These are phyloP conservation scores for Esox niger DNA, from an alignment of 2,113 vertebrate genomes.

Conservation along the genomic window DNA sequence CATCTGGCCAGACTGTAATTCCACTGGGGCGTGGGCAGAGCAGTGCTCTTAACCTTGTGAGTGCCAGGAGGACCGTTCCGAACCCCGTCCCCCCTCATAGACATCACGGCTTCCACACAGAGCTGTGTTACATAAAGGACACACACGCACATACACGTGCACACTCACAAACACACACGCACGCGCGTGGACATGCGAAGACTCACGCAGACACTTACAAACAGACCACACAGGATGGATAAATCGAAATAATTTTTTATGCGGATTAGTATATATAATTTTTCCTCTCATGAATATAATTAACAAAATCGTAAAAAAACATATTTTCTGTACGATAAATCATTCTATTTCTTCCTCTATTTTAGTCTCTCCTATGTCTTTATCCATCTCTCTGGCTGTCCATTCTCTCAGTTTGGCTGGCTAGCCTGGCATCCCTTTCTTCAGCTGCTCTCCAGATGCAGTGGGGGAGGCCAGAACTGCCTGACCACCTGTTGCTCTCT, in stretches of 20 bases:
- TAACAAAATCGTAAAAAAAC: not conserved
- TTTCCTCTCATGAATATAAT: no score
- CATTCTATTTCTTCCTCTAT: not conserved
- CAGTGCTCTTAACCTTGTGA: conserved; percentile 29
- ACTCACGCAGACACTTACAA: not conserved
- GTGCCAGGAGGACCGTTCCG: not conserved
- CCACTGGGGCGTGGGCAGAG: conserved; percentile 11
- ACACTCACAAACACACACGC: not conserved
- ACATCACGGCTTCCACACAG: conserved; percentile 25
- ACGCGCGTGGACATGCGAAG: not conserved
- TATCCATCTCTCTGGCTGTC: not conserved
- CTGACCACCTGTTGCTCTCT: conserved; percentile 28
- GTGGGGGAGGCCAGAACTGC: not conserved
- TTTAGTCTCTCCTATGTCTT: not conserved
- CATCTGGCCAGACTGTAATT: conserved; percentile 34
- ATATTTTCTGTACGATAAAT: not conserved
- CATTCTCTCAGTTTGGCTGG: not conserved
- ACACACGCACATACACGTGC: not conserved
- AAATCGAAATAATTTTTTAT: no score
- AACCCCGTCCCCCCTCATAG: conserved; percentile 39
- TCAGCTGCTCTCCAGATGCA: conserved; percentile 3
- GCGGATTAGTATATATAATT: no score
- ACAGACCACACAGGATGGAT: no score
- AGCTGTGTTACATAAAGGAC: not conserved
- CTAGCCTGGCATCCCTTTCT: not conserved